Base-by-base conservation (phyloP, 2,888 invertebrate genomes). In the Chymomyza caudatula region DNA sequence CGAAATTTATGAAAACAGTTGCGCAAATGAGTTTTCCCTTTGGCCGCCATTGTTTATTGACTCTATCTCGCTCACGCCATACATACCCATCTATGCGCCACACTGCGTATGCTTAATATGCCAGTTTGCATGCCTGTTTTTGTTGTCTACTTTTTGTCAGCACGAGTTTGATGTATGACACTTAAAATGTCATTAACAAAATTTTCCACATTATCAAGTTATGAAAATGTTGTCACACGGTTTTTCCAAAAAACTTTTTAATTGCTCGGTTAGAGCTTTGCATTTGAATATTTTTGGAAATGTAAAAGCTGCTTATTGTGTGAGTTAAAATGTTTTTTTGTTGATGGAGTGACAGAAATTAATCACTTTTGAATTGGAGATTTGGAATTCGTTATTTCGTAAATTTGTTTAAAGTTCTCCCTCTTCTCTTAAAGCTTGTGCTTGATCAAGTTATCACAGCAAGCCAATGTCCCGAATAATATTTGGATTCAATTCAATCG, bases 1-100 rank as follows among this genome's bases (percentile, higher is more conserved):
- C 37, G 25, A 55, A 63, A 71, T 71, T 66, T 74, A 71, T 71
- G 64, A 74, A 42, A 42, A 55, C 15, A 42, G 42, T 15, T 19
- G 42, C 13, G 42, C 55, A 42, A 42, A 42, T 42, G 20, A 56
- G 17, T 43, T 42, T 53, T 25, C 20, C 22, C 20, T 5, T 1
- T 37, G 11, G 8, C n/a, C n/a, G n/a, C n/a, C n/a, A n/a, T n/a
- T n/a, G n/a, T n/a, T n/a, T n/a, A n/a, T n/a, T n/a, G n/a, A n/a
- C 29, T 8, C 29, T 11, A 37, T 11, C 8, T 37, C 29, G 29
- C 15, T 22, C 17, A 25, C n/a, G n/a, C 42, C 44, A 23, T 15
- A 15, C 19, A 25, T 47, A 58, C 8, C 11, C 6, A 17, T 13
- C 15, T 15, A n/a, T 47, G 4, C 17, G 4, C 3, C 3, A 51